Base-by-base conservation (phyloP, 2,888 invertebrate genomes). In the Rambutsinella grinnellia region DNA sequence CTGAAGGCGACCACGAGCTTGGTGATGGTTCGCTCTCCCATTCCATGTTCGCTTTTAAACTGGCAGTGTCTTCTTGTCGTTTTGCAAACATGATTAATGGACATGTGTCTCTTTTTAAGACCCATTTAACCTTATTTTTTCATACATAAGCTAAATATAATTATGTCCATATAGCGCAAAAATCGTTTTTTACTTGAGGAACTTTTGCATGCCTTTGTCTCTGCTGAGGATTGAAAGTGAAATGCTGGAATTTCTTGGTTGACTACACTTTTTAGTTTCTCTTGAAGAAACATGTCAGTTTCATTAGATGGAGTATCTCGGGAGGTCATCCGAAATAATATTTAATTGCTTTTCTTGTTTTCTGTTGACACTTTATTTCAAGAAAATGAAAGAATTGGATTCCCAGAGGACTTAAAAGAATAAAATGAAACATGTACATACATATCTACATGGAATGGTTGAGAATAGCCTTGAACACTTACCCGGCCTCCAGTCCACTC, bases 391-490 rank as follows among this genome's bases (percentile, higher is more conserved):
- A n/a, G n/a, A n/a, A n/a, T n/a, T n/a, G n/a, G n/a, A n/a, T n/a
- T n/a, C n/a, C 13, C 36, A 36, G 36, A 8, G 36, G 36, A 36
- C 13, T 36, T 5, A 36, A 8, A 36, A 36, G 36, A 13, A 36
- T 36, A n/a, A n/a, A n/a, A n/a, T n/a, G n/a, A n/a, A n/a, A n/a
- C n/a, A n/a, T n/a, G n/a, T n/a, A 36, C 13, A 36, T 36, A 36
- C 36, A 13, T 36, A n/a, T n/a, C n/a, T n/a, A n/a, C n/a, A n/a
- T n/a, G 83, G 5, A 86, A 62, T 1, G 86, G 84, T 49, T 84
- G 81, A 6, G 86, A 86, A 67, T 86, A 86, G n/a, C n/a, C n/a
- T 0, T 85, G 86, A 15, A 86, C 81, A 1, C 86, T 86, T 5
- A 86, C 82, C 71, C 85, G 86, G 13, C 69, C 81, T 10, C 70